A percentile compares a stretch with the other conserved stretches of the same genome.
These are phyloP conservation scores for Cylindroiulus punctatus DNA, from an alignment of 2,888 invertebrate species.

Conservation along the genomic window DNA sequence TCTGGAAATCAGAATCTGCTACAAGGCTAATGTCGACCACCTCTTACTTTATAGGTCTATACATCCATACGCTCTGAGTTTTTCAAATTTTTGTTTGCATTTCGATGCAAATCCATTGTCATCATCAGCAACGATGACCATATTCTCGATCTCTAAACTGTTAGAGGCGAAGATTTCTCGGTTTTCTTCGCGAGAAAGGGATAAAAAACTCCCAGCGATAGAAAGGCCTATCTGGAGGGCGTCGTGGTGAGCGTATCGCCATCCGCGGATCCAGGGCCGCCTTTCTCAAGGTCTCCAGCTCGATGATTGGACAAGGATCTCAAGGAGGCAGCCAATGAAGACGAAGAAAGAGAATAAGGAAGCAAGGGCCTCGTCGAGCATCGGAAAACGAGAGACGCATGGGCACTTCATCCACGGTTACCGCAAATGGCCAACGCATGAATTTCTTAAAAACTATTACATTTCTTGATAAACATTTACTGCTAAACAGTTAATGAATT, in stretches of 20 bases:
- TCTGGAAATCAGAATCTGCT: no score
- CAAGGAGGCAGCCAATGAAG: neutral
- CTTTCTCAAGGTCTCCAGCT: neutral
- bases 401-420: no score
- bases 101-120: no score
- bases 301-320: neutral
- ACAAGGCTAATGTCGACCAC: neutral
- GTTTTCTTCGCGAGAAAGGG: neutral
- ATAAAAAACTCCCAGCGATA: neutral
- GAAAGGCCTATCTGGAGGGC: neutral
- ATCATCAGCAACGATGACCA: no score
- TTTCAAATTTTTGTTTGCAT: no score
- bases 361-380: neutral
- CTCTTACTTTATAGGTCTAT: neutral
- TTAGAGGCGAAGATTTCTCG: neutral
- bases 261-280: neutral
- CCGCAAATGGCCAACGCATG: neutral
- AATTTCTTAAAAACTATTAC: neutral
- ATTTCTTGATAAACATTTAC: neutral
- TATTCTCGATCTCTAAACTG: no score
- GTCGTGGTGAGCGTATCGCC: neutral
- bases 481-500: neutral
- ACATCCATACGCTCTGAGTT: neutral
- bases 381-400: neutral
- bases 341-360: neutral